Evolutionary conservation across 2,797 vertebrate species (phyloP).

Genomic region (Acomys russatus): DNA sequence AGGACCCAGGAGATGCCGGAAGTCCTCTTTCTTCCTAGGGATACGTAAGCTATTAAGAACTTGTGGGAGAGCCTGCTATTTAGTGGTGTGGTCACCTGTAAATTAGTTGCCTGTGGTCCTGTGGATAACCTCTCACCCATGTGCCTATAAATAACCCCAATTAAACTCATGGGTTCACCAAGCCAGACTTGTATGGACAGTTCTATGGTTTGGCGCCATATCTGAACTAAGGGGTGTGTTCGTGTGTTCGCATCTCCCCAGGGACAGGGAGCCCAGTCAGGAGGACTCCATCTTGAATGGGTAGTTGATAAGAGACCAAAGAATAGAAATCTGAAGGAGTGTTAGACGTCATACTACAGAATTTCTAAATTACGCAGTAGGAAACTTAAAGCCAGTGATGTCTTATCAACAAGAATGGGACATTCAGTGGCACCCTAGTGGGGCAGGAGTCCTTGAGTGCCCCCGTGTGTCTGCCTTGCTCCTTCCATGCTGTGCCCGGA

Average conservation of each 20-base stretch:
- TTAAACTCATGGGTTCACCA: neutral
- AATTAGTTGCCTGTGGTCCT: neutral
- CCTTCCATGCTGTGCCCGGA: neutral
- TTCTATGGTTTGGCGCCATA: neutral
- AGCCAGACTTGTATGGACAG: neutral
- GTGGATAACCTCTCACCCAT: neutral
- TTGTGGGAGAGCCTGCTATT: neutral
- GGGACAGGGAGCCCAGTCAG: neutral
- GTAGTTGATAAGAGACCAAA: neutral
- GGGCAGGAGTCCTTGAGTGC: neutral
- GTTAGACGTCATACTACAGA: neutral
- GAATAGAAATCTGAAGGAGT: neutral
- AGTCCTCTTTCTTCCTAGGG: neutral
- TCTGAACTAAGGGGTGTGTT: neutral
- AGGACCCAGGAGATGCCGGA: neutral
- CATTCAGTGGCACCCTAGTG: neutral
- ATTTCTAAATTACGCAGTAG: neutral
- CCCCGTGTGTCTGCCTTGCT: neutral
- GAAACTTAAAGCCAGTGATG: neutral
- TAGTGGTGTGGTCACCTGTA: neutral
- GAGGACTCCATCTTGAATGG: neutral
- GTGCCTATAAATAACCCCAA: neutral
- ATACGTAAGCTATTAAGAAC: neutral
- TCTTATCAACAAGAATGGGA: neutral
- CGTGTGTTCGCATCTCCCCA: neutral